Evolutionary conservation across 1,140 invertebrate genomes (phyloP), one percentile per base, ranked within the genome.

Genomic region (Aphelinus certus): DNA sequence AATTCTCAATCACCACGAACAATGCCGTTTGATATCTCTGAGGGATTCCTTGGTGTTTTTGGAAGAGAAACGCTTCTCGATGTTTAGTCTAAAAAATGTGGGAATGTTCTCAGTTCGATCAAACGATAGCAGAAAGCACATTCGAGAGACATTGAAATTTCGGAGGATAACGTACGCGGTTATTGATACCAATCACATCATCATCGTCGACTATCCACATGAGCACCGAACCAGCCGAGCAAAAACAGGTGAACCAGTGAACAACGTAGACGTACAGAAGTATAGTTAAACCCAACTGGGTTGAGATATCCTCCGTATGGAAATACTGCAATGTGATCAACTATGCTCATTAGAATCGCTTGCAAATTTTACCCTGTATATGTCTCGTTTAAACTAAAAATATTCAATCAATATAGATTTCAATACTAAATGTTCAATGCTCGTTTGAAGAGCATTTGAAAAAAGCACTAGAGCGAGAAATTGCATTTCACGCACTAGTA

Each of bases 231-330:
- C 26, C 26, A 26, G 26, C 26, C 26, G 26, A 26, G 71, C 80
- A 84, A n/a, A 86, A 68, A 58, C 85, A 88, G 7, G 84, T 65
- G 26, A 83, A 83, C 86, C 85, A 88, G 43, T 80, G 82, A 51
- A 86, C 79, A n/a, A 86, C 60, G 47, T 82, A 88, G 7, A 83
- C 4, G 45, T 80, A 83, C 3, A 86, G 48, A 47, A 83, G 53
- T 5, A 86, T 9, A 0, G 78, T 85, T 4, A 56, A 81, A 7
- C 73, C 77, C 47, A 84, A 79, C 72, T 83, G 80, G 42, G 78
- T 81, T n/a, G 79, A 76, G 56, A 82, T 82, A 47, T 81, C 47
- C 58, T 71, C 68, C 4, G 3, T 43, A 2, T 77, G 51, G 9
- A 86, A 82, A 76, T 83, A 64, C 85, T 87, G 67, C 73, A 83